phyloP scores from a whole-genome alignment of 2,888 invertebrate species.

The Cerastis leucographa region DNA sequence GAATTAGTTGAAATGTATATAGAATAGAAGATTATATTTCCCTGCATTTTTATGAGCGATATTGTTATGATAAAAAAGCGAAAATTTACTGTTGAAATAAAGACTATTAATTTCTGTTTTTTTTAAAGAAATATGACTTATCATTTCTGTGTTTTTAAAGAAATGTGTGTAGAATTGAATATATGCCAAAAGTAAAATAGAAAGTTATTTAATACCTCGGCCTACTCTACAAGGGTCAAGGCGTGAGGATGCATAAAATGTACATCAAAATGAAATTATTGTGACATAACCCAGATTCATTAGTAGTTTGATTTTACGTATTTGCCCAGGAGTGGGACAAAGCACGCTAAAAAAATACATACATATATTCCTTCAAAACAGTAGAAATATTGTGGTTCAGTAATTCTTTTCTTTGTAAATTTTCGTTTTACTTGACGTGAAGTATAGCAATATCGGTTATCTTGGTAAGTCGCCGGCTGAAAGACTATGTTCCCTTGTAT shows the following conservation, averaged over 20 bases:
- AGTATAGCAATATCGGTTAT: conserved; percentile 47
- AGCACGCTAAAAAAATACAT: too few relatives aligned
- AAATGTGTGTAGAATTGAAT: conserved; percentile 31
- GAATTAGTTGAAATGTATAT: conserved; percentile 63
- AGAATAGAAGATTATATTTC: conserved; percentile 45
- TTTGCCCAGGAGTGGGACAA: too few relatives aligned
- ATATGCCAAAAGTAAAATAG: conserved; percentile 7
- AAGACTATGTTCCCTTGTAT: conserved; percentile 76
- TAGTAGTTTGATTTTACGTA: conserved; percentile 27
- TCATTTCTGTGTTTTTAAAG: not conserved
- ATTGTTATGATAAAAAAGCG: conserved; percentile 44
- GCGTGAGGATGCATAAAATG: conserved; percentile 27
- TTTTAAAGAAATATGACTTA: conserved; percentile 3
- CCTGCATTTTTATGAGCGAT: conserved; percentile 56
- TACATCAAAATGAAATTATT: conserved; percentile 47
- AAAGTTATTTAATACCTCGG: not conserved
- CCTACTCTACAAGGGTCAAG: not conserved
- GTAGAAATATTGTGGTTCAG: not conserved
- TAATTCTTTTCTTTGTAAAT: conserved; percentile 36
- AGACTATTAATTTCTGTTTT: conserved; percentile 19
- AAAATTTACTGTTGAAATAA: conserved; percentile 40
- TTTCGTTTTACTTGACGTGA: conserved; percentile 48
- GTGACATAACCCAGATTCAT: conserved; percentile 10
- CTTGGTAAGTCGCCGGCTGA: conserved; percentile 58
- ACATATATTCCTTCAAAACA: too few relatives aligned